These are phyloP conservation scores for Bucco capensis DNA, from an alignment of 2,113 vertebrate species.

Conservation along the genomic window DNA sequence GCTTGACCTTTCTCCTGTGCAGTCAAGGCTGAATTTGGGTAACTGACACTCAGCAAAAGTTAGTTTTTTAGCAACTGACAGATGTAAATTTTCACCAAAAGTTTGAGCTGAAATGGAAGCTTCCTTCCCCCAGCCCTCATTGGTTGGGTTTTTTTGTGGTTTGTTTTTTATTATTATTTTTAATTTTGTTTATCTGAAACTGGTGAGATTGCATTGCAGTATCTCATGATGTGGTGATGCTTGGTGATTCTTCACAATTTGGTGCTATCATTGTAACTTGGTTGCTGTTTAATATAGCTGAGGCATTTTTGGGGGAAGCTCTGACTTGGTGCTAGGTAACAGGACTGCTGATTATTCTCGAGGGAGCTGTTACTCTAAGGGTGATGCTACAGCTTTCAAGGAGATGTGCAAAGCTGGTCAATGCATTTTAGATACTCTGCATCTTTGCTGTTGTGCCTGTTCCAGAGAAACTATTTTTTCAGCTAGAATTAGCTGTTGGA, in stretches of 20 bases:
- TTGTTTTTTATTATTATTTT: not conserved
- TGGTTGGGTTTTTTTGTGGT: no score
- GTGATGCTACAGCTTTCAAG: not conserved
- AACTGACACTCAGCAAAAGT: not conserved
- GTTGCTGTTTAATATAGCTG: not conserved
- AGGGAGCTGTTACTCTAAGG: not conserved
- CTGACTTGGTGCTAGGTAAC: slow-evolving; percentile 16
- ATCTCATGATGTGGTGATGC: accelerated
- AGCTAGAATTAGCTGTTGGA: not conserved
- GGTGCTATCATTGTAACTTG: not conserved
- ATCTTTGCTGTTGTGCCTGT: not conserved
- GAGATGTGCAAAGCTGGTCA: not conserved
- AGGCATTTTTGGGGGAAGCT: not conserved
- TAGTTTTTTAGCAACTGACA: not conserved
- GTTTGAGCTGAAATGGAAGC: not conserved
- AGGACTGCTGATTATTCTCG: not conserved
- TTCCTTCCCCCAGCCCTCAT: not conserved
- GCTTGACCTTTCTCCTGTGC: slow-evolving; percentile 8
- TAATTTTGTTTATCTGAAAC: not conserved
- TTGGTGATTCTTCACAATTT: not conserved
- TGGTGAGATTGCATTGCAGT: not conserved
- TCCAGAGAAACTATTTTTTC: not conserved
- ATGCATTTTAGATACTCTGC: not conserved
- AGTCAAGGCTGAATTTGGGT: slow-evolving; percentile 1
- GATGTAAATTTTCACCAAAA: not conserved